Conservation (phyloP, 2,113 vertebrate species). For the Herpetotheres cachinnans region DNA sequence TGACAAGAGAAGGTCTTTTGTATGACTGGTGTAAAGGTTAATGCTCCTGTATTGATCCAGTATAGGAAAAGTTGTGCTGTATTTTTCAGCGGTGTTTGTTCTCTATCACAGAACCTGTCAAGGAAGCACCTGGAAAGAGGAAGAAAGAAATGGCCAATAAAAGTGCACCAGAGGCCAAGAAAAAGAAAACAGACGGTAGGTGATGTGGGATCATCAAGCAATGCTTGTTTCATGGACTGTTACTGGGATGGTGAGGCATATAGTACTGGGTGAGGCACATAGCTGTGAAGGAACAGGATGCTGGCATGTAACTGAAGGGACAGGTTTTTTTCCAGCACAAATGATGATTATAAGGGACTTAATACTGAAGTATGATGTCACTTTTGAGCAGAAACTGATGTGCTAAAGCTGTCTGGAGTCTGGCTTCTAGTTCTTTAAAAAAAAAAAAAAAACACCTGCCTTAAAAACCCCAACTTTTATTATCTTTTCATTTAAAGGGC, state of each 20-base stretch:
- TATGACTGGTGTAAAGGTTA: neutral
- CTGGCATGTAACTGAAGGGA: neutral
- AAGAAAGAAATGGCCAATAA: conserved; percentile 81
- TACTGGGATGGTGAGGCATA: neutral
- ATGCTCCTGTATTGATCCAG: neutral
- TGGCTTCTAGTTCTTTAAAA: neutral
- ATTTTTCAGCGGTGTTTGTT: neutral
- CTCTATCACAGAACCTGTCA: conserved; percentile 63
- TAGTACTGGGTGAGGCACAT: neutral
- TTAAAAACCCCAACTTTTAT: accelerated
- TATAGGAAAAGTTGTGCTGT: neutral
- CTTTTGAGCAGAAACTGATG: conserved; percentile 71
- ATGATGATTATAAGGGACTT: conserved; percentile 84
- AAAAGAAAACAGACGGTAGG: conserved; percentile 71
- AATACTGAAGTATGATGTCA: conserved; percentile 83
- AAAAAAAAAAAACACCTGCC: neutral
- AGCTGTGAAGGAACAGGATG: neutral
- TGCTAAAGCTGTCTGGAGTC: neutral
- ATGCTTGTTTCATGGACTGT: neutral
- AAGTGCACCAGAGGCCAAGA: conserved; percentile 75
- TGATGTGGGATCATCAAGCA: neutral
- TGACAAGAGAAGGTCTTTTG: neutral
- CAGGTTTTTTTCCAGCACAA: neutral
- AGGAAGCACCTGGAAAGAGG: conserved; percentile 75
- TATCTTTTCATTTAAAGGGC: conserved; percentile 21